Base-by-base conservation (phyloP, 2,888 invertebrate species). In the Lithosia quadra region DNA sequence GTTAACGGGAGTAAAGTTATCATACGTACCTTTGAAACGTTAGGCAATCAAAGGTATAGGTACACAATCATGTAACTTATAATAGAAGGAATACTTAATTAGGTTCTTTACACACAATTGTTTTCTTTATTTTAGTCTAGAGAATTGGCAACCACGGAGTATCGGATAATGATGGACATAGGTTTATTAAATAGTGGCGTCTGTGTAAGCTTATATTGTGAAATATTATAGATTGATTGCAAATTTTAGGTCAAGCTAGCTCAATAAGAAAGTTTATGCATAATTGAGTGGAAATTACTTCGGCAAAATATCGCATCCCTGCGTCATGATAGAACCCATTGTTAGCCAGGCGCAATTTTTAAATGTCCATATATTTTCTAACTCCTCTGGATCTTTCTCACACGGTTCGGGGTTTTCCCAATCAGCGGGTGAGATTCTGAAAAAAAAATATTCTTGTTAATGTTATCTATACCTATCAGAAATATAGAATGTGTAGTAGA, bases 361-460 rank as follows among this genome's bases (percentile, higher is more conserved):
- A 84, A 98, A 95, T 72, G 96, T 97, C 96, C 99, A 99, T 82
- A 97, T 97, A 86, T 99, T 99, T 92, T 99, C 98, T 72, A 99
- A 95, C 83, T 98, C 98, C 79, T 98, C 97, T 22, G 98, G 97
- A 86, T 97, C 97, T 71, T 96, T 96, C 83, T 98, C 97, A 88
- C 98, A 98, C 0, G 98, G 98, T 90, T 99, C 98, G 13, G 98
- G 98, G 92, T 98, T 98, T 90, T 98, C 97, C 98, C 98, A 98
- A 91, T 99, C 99, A 73, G 97, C 97, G 0, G 99, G 99, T 65
- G 98, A 97, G 92, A 98, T 96, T 90, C 98, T 97, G 88, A 68
- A 90, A 85, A 24, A 7, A 36, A 28, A 61, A 18, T 22, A 21
- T 49, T 18, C 10, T 10, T 59, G 1, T 59, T 34, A 34, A 8